A percentile compares a stretch with the other conserved stretches of the same genome.
Conservation (phyloP, 2,113 vertebrate species). For the Microtus pennsylvanicus region DNA sequence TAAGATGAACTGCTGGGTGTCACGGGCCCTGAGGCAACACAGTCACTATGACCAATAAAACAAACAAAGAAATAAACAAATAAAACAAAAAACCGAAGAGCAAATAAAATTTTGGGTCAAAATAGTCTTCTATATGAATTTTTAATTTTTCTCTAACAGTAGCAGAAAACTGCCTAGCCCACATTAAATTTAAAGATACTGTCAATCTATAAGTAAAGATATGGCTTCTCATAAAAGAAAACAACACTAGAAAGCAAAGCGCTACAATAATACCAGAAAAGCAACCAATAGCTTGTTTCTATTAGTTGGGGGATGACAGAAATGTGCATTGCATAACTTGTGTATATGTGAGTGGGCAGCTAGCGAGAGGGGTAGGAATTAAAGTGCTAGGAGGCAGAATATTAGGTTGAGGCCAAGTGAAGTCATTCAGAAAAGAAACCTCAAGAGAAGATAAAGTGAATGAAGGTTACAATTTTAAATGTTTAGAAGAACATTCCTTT, state of each 20-base stretch:
- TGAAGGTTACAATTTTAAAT: neutral
- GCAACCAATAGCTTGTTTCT: neutral
- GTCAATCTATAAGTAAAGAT: neutral
- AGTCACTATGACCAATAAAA: neutral
- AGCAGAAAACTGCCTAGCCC: neutral
- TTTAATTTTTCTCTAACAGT: neutral
- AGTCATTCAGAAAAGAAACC: neutral
- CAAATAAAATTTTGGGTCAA: neutral
- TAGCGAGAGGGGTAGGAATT: neutral
- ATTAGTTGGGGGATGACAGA: neutral
- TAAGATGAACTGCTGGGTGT: neutral
- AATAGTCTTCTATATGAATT: neutral
- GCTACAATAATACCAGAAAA: neutral
- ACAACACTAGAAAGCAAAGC: neutral
- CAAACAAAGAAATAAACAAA: too few relatives aligned
- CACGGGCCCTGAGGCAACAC: neutral
- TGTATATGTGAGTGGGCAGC: neutral
- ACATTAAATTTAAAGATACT: neutral
- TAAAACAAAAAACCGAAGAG: too few relatives aligned
- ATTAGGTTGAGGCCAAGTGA: neutral
- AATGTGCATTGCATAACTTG: neutral
- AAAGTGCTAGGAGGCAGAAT: neutral
- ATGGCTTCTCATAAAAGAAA: neutral
- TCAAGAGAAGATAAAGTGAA: neutral
- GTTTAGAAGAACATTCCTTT: neutral